Evolutionary conservation across 2,888 invertebrate species (phyloP).

Genomic region (Leptopilina myrica): DNA sequence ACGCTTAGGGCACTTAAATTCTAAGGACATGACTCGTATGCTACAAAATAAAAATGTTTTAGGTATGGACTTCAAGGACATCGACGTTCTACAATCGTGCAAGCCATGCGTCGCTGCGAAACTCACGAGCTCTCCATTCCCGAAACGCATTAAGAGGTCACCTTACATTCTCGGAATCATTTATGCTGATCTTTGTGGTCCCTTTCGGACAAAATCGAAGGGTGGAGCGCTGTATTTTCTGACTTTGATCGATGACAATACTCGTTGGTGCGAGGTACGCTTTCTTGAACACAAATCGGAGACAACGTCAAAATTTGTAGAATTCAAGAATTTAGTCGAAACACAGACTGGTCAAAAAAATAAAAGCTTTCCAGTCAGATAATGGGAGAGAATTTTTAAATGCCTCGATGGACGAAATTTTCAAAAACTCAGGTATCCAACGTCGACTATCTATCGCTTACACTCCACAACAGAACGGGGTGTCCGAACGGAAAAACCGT

Average conservation of each 20-base stretch:
- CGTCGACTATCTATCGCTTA: constrained; percentile 56
- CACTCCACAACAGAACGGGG: constrained; percentile 64
- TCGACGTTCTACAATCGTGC: constrained; percentile 18
- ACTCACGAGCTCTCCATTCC: constrained; percentile 29
- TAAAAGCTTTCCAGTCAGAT: constrained; percentile 50
- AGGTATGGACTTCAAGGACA: no score
- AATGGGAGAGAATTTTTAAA: constrained; percentile 48
- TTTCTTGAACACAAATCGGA: constrained; percentile 49
- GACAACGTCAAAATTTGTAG: constrained; percentile 41
- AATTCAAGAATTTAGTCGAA: constrained; percentile 49
- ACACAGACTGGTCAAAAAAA: constrained; percentile 47
- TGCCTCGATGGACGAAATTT: constrained; percentile 29
- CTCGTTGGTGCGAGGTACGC: constrained; percentile 48
- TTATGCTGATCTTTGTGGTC: constrained; percentile 34
- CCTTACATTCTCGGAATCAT: constrained; percentile 23
- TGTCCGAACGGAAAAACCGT: constrained; percentile 62
- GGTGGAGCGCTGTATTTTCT: constrained; percentile 51
- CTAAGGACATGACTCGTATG: no score
- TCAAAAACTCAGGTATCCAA: constrained; percentile 51
- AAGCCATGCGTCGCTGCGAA: constrained; percentile 27
- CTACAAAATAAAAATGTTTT: no score
- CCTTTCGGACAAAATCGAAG: constrained; percentile 24
- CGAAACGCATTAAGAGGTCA: background rate
- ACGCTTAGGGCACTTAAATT: no score
- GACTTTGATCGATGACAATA: constrained; percentile 55